These are phyloP conservation scores for Leptopilina boulardi DNA, from an alignment of 1,140 invertebrate species.

Conservation along the genomic window DNA sequence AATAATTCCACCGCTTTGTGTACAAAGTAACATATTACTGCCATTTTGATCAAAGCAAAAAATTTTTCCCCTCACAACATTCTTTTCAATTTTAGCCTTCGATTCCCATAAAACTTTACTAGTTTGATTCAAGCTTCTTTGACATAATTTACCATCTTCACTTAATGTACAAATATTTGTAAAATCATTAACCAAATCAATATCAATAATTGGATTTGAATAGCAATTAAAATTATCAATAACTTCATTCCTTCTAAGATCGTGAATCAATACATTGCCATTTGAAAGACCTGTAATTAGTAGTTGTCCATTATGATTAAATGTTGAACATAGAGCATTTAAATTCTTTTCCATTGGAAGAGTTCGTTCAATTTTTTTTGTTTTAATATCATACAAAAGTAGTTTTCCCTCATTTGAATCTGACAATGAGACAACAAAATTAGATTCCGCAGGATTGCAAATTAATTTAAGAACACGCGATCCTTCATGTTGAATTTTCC, in stretches of 20 bases:
- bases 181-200: constrained; percentile 78
- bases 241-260: constrained; percentile 78
- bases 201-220: constrained; percentile 76
- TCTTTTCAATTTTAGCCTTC: constrained; percentile 72
- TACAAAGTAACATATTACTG: constrained; percentile 79
- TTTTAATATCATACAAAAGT: constrained; percentile 80
- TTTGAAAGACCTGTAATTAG: constrained; percentile 80
- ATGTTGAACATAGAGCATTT: constrained; percentile 77
- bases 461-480: constrained; percentile 77
- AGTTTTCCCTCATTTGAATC: constrained; percentile 75
- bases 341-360: constrained; percentile 68
- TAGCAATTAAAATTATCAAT: constrained; percentile 78
- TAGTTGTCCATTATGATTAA: constrained; percentile 83
- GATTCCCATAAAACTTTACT: constrained; percentile 75
- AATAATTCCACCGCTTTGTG: constrained; percentile 78
- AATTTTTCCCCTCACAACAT: constrained; percentile 71
- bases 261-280: constrained; percentile 79
- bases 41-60: constrained; percentile 81
- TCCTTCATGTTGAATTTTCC: constrained; percentile 78
- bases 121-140: constrained; percentile 78
- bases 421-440: constrained; percentile 79
- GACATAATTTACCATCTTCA: constrained; percentile 77
- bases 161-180: constrained; percentile 79
- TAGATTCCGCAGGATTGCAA: constrained; percentile 78
- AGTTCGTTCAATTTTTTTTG: constrained; percentile 78